phyloP scores from a whole-genome alignment of 1,140 invertebrate species.

The Pseudachorutes palmiensis region DNA sequence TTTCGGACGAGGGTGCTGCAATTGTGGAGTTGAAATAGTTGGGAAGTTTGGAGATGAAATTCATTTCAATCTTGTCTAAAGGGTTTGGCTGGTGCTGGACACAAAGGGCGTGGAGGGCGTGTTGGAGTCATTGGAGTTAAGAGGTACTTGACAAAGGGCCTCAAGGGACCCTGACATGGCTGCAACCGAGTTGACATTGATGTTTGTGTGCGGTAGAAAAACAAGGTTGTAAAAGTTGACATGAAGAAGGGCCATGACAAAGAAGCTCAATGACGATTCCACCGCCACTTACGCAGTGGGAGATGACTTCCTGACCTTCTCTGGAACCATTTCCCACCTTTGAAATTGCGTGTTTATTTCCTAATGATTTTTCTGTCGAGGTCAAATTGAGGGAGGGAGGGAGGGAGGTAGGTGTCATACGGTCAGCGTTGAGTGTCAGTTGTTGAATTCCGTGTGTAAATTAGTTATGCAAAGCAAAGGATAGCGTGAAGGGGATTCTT shows the following conservation, averaged over 20 bases:
- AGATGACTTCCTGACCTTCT: not conserved
- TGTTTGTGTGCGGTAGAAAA: constrained; percentile 6
- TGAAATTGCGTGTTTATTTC: not conserved
- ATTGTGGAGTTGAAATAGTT: not conserved
- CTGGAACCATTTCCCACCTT: not conserved
- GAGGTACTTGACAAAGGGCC: too few relatives aligned
- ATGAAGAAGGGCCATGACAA: too few relatives aligned
- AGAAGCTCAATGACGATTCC: too few relatives aligned
- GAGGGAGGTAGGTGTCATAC: not conserved
- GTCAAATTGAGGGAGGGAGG: not conserved
- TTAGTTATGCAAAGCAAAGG: too few relatives aligned
- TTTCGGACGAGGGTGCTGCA: not conserved
- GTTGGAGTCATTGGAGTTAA: too few relatives aligned
- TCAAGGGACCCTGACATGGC: too few relatives aligned
- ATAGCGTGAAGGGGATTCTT: too few relatives aligned
- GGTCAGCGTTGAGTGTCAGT: not conserved
- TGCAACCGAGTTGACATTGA: too few relatives aligned
- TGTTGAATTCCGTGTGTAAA: too few relatives aligned
- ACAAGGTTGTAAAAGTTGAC: constrained; percentile 12
- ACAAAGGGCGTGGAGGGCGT: not conserved
- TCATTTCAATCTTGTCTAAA: too few relatives aligned
- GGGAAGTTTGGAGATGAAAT: not conserved
- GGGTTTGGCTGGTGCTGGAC: not conserved
- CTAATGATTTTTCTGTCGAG: not conserved
- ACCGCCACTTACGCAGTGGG: not conserved